Evolutionary conservation across 2,113 vertebrate genomes (phyloP), one percentile per base, ranked within the genome.

Genomic region (Dendropsophus ebraccatus): DNA sequence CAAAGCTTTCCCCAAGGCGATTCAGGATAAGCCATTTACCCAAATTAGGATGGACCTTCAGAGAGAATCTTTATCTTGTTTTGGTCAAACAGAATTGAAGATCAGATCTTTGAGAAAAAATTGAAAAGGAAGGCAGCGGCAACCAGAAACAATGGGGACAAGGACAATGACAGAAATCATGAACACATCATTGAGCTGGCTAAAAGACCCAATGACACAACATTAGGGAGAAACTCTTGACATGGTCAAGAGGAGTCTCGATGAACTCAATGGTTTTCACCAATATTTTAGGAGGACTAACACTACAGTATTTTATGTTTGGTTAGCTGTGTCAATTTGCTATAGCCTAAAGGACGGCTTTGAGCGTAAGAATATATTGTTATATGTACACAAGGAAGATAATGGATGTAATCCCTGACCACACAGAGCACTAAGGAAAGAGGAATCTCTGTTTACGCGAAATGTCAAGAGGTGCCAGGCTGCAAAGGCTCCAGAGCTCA

Each of bases 261-360:
- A 32, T 16, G 12, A 32, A 30, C 5, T 30, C 60, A 62, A 13
- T 62, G 11, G n/a, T 30, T 14, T 28, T 13, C n/a, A 28, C 10
- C 25, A 62, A 14, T 32, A 17, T 5, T 70, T 23, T 23, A 41
- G 67, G 67, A 70, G 6, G 32, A 25, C 21, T 11, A 19, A 65
- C 30, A 35, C 65, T 69, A 1, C 6, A 17, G 65, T 19, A 13
- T 23, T 11, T 79, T n/a, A n/a, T 80, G 54, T 86, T 80, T 86
- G 50, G 13, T 80, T 79, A 85, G 84, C 84, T 80, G 76, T 70
- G 84, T 86, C 76, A 86, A 56, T 72, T 45, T 32, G 30, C 30
- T 58, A 1, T 5, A 47, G n/a, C 12, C 9, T 21, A 45, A 6
- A 17, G 28, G n/a, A 50, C 6, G 65, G 12, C 62, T 35, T 30